These are phyloP conservation scores for Ailuropoda melanoleuca DNA, from an alignment of 2,113 vertebrate genomes.

Conservation along the genomic window DNA sequence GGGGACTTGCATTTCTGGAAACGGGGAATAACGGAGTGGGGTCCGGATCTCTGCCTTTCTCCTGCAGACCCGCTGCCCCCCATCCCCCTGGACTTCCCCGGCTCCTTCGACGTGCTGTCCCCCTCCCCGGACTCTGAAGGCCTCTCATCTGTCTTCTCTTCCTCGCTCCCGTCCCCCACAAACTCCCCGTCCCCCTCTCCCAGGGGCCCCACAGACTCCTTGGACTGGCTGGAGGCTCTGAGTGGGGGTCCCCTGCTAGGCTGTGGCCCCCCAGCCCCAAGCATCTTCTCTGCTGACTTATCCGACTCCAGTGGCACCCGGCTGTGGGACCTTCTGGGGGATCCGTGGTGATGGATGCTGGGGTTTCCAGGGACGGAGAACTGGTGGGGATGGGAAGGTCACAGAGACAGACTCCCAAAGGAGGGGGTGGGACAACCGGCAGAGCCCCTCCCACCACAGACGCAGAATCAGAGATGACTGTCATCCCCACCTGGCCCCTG, in stretches of 20 bases:
- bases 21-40: not conserved
- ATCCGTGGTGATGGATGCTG: conserved; percentile 85
- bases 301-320: conserved; percentile 87
- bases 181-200: conserved; percentile 82
- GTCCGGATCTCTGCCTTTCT: not conserved
- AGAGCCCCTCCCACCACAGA: not conserved
- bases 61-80: conserved; percentile 62
- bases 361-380: not conserved
- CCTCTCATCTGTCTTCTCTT: conserved; percentile 88
- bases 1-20: not conserved
- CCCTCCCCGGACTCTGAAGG: conserved; percentile 74
- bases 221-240: conserved; percentile 92
- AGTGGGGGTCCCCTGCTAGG: conserved; percentile 83
- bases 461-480: not conserved
- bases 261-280: conserved; percentile 86
- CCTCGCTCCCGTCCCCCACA: conserved; percentile 81
- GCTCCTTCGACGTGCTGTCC: conserved; percentile 81
- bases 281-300: conserved; percentile 90
- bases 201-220: conserved; percentile 85
- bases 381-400: not conserved
- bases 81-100: conserved; percentile 80
- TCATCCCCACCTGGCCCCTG: not conserved
- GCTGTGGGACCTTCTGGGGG: conserved; percentile 91
- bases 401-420: not conserved
- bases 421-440: not conserved